Evolutionary conservation across 2,113 vertebrate genomes (phyloP), one percentile per base, ranked within the genome.

Genomic region (Hemicordylus capensis): DNA sequence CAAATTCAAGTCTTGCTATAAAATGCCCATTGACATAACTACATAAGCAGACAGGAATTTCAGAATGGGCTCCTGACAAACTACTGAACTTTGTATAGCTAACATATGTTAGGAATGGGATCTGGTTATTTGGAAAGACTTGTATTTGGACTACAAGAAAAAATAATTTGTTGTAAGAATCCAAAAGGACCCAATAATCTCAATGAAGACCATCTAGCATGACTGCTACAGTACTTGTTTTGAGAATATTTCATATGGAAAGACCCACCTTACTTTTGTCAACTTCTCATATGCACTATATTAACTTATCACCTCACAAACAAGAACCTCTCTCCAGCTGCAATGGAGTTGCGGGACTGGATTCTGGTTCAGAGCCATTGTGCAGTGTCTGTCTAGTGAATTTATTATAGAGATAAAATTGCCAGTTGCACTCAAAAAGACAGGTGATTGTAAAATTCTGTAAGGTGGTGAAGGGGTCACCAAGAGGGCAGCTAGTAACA

Each of bases 181-280:
- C 73, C 84, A 88, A 73, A 86, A 88, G 70, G 85, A 83, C 79
- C 89, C 81, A 84, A 73, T 92, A 86, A 92, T 88, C 85, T 88
- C 84, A 39, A 24, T 64, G 80, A 90, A 66, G 7, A 58, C 6
- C 77, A 39, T 84, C 89, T 84, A 37, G 66, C 84, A 48, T 2
- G 14, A 83, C 84, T 86, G 59, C 73, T 89, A 10, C 73, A 80
- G 51, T 4, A 48, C 85, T 92, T 80, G 78, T 46, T 61, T 79
- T 80, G 79, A 92, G 93, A 90, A 85, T 54, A 73, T 56, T 1
- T 11, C 75, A 80, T 28, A 14, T 46, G 66, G 44, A 1, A 84
- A 89, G 87, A 42, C 0, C 11, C 69, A 39, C 6, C 67, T 89
- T 51, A 56, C 56, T 51, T 28, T 91, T 85, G 85, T 82, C 61